Conservation (phyloP, 2,113 vertebrate genomes). For the Amphiprion percula region DNA sequence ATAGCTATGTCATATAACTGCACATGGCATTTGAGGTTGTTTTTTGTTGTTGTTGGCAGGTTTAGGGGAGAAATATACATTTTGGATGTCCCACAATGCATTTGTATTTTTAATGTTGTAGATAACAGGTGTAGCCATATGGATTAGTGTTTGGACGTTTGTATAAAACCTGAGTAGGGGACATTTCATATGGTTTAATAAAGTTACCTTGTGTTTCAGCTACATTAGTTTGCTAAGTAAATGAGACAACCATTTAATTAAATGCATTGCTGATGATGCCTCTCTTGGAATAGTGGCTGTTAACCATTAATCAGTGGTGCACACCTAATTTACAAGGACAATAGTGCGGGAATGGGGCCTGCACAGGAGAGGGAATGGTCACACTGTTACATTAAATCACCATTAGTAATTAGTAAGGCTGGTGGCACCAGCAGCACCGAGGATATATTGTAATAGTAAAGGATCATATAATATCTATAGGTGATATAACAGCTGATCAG, state of each 20-base stretch:
- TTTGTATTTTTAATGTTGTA: conserved; percentile 2
- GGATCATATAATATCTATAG: conserved; percentile 50
- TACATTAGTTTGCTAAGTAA: conserved; percentile 81
- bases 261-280: conserved; percentile 79
- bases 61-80: neutral
- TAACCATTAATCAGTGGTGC: conserved; percentile 81
- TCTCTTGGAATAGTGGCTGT: conserved; percentile 74
- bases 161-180: conserved; percentile 14
- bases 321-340: conserved; percentile 84
- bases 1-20: conserved; percentile 11
- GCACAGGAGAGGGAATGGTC: conserved; percentile 66
- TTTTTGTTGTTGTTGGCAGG: too few relatives aligned
- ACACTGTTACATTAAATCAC: conserved; percentile 77
- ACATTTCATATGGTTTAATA: conserved; percentile 72
- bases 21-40: neutral
- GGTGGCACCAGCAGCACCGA: conserved; percentile 39
- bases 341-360: conserved; percentile 68
- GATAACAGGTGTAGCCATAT: conserved; percentile 9
- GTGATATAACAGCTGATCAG: conserved; percentile 60
- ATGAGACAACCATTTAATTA: conserved; percentile 82
- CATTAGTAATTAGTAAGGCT: conserved; percentile 77
- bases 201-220: conserved; percentile 72
- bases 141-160: conserved; percentile 15
- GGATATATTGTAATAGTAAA: conserved; percentile 55
- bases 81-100: neutral